These are phyloP conservation scores for Anoplophora glabripennis DNA, from an alignment of 1,140 invertebrate genomes.

Conservation along the genomic window DNA sequence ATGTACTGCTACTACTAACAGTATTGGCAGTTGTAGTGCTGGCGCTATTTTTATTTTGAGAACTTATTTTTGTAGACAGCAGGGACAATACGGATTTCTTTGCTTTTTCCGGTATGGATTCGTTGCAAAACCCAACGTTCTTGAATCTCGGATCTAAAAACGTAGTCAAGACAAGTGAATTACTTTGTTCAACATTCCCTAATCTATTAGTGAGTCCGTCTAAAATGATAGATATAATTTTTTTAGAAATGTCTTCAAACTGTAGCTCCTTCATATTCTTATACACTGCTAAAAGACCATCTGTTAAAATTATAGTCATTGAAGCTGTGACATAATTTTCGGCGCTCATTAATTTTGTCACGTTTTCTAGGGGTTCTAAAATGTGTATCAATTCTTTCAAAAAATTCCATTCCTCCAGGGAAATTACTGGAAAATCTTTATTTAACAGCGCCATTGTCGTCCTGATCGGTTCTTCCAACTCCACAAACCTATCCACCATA, in stretches of 20 bases:
- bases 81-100: background rate
- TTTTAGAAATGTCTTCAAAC: background rate
- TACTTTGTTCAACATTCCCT: background rate
- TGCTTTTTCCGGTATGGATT: background rate
- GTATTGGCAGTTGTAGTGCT: no score
- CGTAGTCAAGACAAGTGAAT: background rate
- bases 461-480: conserved; percentile 26
- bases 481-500: conserved; percentile 24
- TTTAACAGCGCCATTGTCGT: conserved; percentile 15
- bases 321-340: background rate
- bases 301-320: conserved; percentile 8
- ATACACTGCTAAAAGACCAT: conserved; percentile 8
- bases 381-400: conserved; percentile 18
- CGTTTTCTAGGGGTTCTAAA: conserved; percentile 21
- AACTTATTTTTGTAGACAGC: no score
- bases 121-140: background rate
- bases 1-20: no score
- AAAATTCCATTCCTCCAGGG: conserved; percentile 18
- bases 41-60: no score
- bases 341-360: background rate
- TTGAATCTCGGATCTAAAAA: conserved; percentile 8
- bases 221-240: conserved; percentile 6
- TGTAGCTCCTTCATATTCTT: background rate
- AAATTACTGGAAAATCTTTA: conserved; percentile 1
- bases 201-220: conserved; percentile 11